These are phyloP conservation scores for Cephus rjabovi DNA, from an alignment of 2,888 invertebrate species.

Conservation along the genomic window DNA sequence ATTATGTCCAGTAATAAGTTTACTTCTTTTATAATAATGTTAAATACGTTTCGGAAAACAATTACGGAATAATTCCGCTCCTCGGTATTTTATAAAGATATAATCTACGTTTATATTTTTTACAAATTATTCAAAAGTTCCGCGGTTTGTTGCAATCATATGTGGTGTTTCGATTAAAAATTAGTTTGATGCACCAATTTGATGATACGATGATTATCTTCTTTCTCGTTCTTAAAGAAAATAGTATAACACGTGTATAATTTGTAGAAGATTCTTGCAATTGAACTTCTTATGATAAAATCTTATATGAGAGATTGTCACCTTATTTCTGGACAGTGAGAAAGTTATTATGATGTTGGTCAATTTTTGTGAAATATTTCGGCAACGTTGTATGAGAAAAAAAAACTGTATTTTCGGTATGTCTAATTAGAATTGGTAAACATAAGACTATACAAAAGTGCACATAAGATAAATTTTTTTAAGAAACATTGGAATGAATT, in stretches of 20 bases:
- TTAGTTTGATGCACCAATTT: background rate
- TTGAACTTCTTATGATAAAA: background rate
- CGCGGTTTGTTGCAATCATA: background rate
- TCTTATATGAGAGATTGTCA: background rate
- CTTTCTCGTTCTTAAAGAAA: background rate
- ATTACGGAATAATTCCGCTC: background rate
- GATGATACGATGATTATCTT: background rate
- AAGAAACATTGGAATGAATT: conserved; percentile 21
- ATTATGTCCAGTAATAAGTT: conserved; percentile 20
- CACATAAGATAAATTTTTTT: conserved; percentile 12
- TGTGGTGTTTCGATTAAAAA: background rate
- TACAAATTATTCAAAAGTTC: background rate
- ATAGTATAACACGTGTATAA: background rate
- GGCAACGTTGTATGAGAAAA: conserved; percentile 15
- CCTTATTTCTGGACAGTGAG: conserved; percentile 11
- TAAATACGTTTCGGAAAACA: background rate
- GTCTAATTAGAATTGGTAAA: conserved; percentile 22
- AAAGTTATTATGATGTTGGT: conserved; percentile 8
- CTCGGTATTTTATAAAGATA: background rate
- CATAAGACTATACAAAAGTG: conserved; percentile 15
- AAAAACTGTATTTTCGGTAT: conserved; percentile 35
- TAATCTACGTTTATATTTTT: background rate
- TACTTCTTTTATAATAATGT: background rate
- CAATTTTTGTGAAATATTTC: conserved; percentile 13
- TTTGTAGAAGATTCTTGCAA: background rate